Conservation (phyloP, 1,140 invertebrate species). For the Drosophila yakuba region DNA sequence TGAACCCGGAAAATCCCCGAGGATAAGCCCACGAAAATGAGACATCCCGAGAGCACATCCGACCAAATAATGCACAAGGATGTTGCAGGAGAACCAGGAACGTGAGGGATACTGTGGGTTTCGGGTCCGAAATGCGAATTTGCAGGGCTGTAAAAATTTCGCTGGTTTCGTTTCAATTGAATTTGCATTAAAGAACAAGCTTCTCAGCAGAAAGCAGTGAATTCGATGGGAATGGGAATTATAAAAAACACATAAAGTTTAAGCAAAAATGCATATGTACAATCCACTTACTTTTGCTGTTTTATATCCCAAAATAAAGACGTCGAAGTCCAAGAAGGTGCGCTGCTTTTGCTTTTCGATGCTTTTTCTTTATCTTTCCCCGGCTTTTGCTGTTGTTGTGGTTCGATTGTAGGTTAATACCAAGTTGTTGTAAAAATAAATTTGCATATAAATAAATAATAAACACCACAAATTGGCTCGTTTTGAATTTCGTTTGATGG, state of each 20-base stretch:
- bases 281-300: constrained; percentile 70
- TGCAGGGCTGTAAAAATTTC: constrained; percentile 28
- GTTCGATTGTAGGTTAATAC: constrained; percentile 69
- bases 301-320: constrained; percentile 60
- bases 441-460: constrained; percentile 75
- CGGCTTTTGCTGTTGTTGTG: constrained; percentile 15
- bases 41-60: neutral
- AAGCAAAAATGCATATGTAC: constrained; percentile 12
- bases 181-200: constrained; percentile 73
- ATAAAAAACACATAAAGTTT: constrained; percentile 32
- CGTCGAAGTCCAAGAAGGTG: constrained; percentile 4
- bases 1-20: constrained; percentile 25
- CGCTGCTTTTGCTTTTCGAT: constrained; percentile 19
- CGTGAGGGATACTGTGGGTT: constrained; percentile 2
- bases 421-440: constrained; percentile 75
- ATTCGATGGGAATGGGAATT: constrained; percentile 45
- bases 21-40: constrained; percentile 14
- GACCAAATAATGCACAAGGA: constrained; percentile 6
- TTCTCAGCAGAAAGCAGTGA: constrained; percentile 28
- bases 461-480: constrained; percentile 31
- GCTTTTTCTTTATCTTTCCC: constrained; percentile 40
- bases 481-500: constrained; percentile 23
- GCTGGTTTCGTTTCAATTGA: constrained; percentile 56
- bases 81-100: neutral
- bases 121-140: constrained; percentile 17